phyloP scores from a whole-genome alignment of 2,113 vertebrate genomes.

The Xyliphius kryptos region DNA sequence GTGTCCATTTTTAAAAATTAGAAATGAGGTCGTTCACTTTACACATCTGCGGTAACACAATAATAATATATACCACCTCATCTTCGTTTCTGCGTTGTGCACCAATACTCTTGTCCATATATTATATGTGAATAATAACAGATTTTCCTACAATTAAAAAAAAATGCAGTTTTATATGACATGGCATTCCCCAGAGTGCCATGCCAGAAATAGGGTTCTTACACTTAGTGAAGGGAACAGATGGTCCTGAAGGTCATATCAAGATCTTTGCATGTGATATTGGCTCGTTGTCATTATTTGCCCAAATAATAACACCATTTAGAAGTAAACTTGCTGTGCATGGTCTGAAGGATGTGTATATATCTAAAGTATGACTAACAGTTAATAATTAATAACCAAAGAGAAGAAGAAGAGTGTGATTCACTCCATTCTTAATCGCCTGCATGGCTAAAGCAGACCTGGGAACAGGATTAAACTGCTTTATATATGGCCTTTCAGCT shows the following conservation, averaged over 20 bases:
- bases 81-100: too few relatives aligned
- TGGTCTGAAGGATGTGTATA: neutral
- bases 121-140: too few relatives aligned
- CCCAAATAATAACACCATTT: neutral
- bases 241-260: conserved; percentile 26
- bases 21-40: too few relatives aligned
- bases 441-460: conserved; percentile 10
- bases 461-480: conserved; percentile 24
- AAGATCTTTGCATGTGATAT: conserved; percentile 13
- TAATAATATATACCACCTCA: too few relatives aligned
- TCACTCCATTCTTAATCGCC: conserved; percentile 5
- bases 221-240: conserved; percentile 21
- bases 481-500: neutral
- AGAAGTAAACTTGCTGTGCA: neutral
- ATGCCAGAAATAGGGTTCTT: conserved; percentile 18
- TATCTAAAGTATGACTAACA: neutral
- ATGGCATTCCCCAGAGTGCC: conserved; percentile 2
- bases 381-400: neutral
- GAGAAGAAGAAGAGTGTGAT: neutral
- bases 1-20: too few relatives aligned
- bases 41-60: too few relatives aligned
- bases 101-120: too few relatives aligned
- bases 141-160: too few relatives aligned
- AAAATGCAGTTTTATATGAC: neutral
- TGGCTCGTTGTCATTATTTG: neutral